Conservation (phyloP, 2,888 invertebrate genomes). For the Ectemnius cavifrons region DNA sequence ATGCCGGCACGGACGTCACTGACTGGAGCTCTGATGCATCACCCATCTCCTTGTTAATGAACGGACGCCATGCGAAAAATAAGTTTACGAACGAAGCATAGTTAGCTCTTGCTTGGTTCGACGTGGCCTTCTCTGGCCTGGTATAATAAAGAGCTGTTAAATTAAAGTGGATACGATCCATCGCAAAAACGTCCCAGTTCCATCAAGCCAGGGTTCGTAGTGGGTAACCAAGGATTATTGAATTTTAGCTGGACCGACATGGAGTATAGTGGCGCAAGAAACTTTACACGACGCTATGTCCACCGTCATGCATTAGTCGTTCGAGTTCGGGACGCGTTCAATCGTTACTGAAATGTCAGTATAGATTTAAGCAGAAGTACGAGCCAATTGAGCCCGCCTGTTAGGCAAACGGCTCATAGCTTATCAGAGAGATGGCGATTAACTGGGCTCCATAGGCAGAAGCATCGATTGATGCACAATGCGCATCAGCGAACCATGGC, state of each 20-base stretch:
- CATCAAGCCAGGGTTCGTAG: background rate
- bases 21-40: no score
- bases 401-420: conserved; percentile 17
- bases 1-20: conserved; percentile 2
- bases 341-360: background rate
- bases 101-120: no score
- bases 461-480: conserved; percentile 41
- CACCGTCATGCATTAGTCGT: background rate
- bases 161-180: no score
- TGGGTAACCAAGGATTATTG: background rate
- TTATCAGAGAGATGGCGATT: conserved; percentile 25
- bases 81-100: no score
- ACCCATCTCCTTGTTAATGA: conserved; percentile 15
- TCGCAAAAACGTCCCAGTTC: background rate
- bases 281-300: background rate
- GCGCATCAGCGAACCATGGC: conserved; percentile 5
- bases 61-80: conserved; percentile 2
- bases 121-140: no score
- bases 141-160: background rate
- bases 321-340: background rate
- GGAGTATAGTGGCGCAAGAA: background rate
- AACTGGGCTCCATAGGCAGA: conserved; percentile 20
- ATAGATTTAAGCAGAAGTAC: background rate
- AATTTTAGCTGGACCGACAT: background rate
- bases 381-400: background rate